Evolutionary conservation across 2,113 vertebrate genomes (phyloP).

Genomic region (Microtus richardsoni): DNA sequence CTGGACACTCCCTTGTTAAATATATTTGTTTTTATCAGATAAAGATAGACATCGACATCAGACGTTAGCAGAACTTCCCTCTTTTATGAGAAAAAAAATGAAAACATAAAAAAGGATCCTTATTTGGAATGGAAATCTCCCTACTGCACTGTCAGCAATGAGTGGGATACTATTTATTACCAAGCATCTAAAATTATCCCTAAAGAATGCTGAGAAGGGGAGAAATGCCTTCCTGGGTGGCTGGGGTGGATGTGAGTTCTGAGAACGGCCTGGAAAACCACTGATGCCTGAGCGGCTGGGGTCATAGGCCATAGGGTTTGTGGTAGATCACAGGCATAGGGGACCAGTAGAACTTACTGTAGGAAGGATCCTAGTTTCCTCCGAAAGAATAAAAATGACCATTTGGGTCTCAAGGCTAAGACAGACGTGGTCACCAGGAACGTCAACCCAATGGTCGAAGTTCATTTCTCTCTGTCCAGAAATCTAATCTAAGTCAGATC

Average conservation of each 20-base stretch:
- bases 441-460: background rate
- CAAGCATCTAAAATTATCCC: conserved; percentile 76
- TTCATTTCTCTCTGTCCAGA: background rate
- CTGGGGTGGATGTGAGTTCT: conserved; percentile 43
- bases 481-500: background rate
- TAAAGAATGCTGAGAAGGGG: conserved; percentile 79
- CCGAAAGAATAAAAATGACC: background rate
- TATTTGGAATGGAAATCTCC: conserved; percentile 80
- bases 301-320: fast-evolving
- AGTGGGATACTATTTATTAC: conserved; percentile 83
- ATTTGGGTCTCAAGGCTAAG: background rate
- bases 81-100: conserved; percentile 79
- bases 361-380: background rate
- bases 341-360: fast-evolving
- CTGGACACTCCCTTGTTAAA: conserved; percentile 29
- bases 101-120: conserved; percentile 70
- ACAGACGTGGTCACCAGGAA: background rate
- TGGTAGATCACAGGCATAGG: fast-evolving
- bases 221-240: conserved; percentile 78
- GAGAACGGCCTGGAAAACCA: background rate
- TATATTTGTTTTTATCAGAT: conserved; percentile 67
- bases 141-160: conserved; percentile 76
- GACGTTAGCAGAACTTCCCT: conserved; percentile 66
- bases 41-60: conserved; percentile 60
- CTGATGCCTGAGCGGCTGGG: background rate